Percentiles rank a stretch among this genome's conserved stretches.
Conservation (phyloP, 1,140 invertebrate species). For the Tribolium castaneum region DNA sequence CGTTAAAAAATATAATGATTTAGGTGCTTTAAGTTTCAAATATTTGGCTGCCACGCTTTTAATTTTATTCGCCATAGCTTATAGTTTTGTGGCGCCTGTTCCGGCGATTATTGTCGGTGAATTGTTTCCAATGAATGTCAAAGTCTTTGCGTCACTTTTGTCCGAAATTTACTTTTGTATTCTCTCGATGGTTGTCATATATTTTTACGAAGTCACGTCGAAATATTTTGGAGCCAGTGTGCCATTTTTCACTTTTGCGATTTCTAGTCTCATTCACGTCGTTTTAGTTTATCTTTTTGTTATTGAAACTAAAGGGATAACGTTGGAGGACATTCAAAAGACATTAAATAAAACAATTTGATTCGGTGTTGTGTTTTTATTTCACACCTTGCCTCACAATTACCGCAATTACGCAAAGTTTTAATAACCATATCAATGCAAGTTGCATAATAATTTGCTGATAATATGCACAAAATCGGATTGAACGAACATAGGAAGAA, state of each 20-base stretch:
- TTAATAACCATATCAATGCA: background rate
- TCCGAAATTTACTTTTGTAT: slow-evolving; percentile 77
- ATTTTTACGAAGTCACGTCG: slow-evolving; percentile 76
- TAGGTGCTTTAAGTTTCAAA: slow-evolving; percentile 45
- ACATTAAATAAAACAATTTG: background rate
- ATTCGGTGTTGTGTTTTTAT: background rate
- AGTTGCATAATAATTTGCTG: background rate
- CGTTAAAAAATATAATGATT: slow-evolving; percentile 48
- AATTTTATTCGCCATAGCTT: slow-evolving; percentile 76
- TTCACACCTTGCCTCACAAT: background rate
- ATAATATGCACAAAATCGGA: background rate
- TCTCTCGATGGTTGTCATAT: slow-evolving; percentile 79
- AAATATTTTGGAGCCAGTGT: slow-evolving; percentile 53
- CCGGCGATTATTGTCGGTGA: slow-evolving; percentile 81
- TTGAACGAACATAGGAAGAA: background rate
- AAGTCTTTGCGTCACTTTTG: slow-evolving; percentile 76
- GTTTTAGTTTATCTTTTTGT: background rate
- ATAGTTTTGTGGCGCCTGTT: slow-evolving; percentile 75
- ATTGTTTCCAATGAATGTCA: slow-evolving; percentile 77
- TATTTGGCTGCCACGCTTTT: slow-evolving; percentile 73
- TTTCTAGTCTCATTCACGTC: background rate
- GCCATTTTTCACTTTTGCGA: background rate
- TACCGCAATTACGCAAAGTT: background rate
- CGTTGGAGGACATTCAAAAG: background rate
- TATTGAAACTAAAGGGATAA: background rate